Conservation (phyloP, 2,113 vertebrate genomes). For the Ceyx cyanopectus region DNA sequence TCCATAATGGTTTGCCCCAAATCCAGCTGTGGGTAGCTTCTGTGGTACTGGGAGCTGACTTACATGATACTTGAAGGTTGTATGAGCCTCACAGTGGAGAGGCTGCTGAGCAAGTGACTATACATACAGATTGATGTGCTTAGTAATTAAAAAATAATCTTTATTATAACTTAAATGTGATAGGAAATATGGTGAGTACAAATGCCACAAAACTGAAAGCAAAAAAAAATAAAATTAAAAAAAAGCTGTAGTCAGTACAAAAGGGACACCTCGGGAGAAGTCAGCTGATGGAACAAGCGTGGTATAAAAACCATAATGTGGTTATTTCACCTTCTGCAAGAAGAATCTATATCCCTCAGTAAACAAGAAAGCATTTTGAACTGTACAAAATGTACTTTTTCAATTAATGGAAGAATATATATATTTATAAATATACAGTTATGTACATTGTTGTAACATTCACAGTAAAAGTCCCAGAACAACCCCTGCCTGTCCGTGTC, state of each 20-base stretch:
- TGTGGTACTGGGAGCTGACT: background rate
- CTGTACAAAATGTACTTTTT: conserved; percentile 74
- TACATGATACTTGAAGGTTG: background rate
- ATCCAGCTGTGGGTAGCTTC: background rate
- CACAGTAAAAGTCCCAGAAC: conserved; percentile 58
- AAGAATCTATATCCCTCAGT: conserved; percentile 32
- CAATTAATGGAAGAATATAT: conserved; percentile 74
- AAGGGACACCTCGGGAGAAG: conserved; percentile 52
- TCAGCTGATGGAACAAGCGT: conserved; percentile 65
- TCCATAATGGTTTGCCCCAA: background rate
- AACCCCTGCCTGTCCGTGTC: conserved; percentile 43
- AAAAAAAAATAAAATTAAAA: conserved; percentile 25
- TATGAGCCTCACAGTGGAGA: background rate
- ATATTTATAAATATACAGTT: conserved; percentile 83
- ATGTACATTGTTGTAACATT: conserved; percentile 70
- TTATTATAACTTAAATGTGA: conserved; percentile 92
- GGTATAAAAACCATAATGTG: conserved; percentile 54
- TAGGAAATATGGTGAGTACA: conserved; percentile 77
- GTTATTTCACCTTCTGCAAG: conserved; percentile 56
- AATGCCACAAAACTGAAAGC: conserved; percentile 75
- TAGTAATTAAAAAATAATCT: conserved; percentile 96
- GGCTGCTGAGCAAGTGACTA: background rate
- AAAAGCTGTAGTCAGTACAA: conserved; percentile 58
- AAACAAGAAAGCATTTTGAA: conserved; percentile 46
- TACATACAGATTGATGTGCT: conserved; percentile 4